phyloP scores from a whole-genome alignment of 1,140 invertebrate genomes.

The Drosophila pruinosa region DNA sequence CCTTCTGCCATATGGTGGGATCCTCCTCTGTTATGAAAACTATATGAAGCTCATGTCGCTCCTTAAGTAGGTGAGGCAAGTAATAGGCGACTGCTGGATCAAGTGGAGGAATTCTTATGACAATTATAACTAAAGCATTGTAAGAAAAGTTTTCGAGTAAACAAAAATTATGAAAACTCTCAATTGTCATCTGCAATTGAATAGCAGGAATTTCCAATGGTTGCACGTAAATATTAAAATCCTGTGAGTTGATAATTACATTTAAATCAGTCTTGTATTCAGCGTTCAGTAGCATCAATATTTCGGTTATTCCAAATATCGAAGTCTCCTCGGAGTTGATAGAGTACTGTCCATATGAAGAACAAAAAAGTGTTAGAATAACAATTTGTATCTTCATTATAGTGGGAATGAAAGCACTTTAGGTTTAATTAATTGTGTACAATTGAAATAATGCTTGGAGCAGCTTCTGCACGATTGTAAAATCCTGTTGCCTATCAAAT shows the following conservation, averaged over 20 bases:
- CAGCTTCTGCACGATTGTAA: too few relatives aligned
- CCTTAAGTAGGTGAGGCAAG: constrained; percentile 24
- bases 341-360: background rate
- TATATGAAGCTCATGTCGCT: constrained; percentile 38
- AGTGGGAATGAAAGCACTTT: too few relatives aligned
- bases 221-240: background rate
- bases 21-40: constrained; percentile 26
- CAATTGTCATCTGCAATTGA: background rate
- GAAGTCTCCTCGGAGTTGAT: background rate
- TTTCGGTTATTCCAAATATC: background rate
- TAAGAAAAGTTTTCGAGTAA: constrained; percentile 27
- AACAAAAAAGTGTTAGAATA: background rate
- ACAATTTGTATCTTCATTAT: background rate
- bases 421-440: background rate
- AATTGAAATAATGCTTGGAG: too few relatives aligned
- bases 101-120: constrained; percentile 1
- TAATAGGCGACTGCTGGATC: background rate
- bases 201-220: constrained; percentile 16
- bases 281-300: constrained; percentile 24
- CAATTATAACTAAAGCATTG: constrained; percentile 27
- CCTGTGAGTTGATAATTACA: constrained; percentile 35
- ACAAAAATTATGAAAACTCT: background rate
- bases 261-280: constrained; percentile 28
- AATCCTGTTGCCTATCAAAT: too few relatives aligned
- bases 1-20: background rate